Evolutionary conservation across 1,140 invertebrate genomes (phyloP).

Genomic region (Pogonomyrmex californicus): DNA sequence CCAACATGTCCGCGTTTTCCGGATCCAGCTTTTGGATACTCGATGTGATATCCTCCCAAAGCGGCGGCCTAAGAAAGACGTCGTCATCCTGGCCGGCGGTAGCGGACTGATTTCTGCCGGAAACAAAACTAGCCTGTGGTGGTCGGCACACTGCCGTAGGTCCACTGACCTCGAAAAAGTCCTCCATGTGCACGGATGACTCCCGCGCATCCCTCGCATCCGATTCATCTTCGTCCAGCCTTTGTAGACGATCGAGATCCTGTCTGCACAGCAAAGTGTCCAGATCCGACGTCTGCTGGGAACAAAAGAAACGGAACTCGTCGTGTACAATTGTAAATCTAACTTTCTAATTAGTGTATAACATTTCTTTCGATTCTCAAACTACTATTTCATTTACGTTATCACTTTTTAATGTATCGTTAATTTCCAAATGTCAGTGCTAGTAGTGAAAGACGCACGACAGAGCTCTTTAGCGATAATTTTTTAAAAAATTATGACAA

Average conservation of each 20-base stretch:
- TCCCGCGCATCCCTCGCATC: slow-evolving; percentile 88
- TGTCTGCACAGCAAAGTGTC: slow-evolving; percentile 89
- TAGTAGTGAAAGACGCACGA: background rate
- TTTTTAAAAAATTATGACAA: background rate
- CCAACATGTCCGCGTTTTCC: slow-evolving; percentile 95
- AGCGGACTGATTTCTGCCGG: slow-evolving; percentile 84
- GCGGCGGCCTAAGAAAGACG: slow-evolving; percentile 92
- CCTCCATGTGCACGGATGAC: slow-evolving; percentile 88
- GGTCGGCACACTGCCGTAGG: slow-evolving; percentile 75
- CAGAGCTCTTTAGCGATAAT: background rate
- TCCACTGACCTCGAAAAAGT: slow-evolving; percentile 89
- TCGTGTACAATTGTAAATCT: slow-evolving; percentile 16
- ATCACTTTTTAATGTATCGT: background rate
- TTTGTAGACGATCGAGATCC: slow-evolving; percentile 87
- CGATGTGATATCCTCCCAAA: slow-evolving; percentile 96
- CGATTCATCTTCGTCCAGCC: slow-evolving; percentile 87
- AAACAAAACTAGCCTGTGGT: slow-evolving; percentile 87
- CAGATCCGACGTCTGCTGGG: slow-evolving; percentile 89
- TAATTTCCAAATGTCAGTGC: background rate
- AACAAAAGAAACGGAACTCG: slow-evolving; percentile 57
- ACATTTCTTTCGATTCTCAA: background rate
- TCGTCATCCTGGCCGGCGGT: slow-evolving; percentile 90
- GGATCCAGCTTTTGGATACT: slow-evolving; percentile 95
- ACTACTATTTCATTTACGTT: background rate
- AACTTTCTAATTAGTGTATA: background rate